Evolutionary conservation across 2,888 invertebrate species (phyloP).

Genomic region (Brachyptera putata): DNA sequence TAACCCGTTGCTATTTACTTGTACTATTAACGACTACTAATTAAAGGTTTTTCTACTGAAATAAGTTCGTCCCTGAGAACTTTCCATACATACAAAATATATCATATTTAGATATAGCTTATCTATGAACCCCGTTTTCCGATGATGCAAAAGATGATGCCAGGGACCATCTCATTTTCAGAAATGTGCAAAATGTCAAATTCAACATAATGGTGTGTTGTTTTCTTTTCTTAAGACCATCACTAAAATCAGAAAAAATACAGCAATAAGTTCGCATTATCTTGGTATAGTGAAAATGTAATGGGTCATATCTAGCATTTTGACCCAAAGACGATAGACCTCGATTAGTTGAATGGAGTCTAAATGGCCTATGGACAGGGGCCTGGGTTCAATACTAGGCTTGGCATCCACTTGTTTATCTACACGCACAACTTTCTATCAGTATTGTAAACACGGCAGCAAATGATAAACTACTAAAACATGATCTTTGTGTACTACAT

Average conservation of each 20-base stretch:
- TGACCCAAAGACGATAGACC: too few relatives aligned
- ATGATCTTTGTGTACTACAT: too few relatives aligned
- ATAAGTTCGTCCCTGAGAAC: conserved; percentile 31
- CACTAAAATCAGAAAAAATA: too few relatives aligned
- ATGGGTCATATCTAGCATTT: too few relatives aligned
- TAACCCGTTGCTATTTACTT: conserved; percentile 31
- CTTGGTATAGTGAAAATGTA: too few relatives aligned
- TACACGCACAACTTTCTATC: conserved; percentile 2
- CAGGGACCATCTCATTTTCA: too few relatives aligned
- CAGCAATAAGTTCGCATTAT: too few relatives aligned
- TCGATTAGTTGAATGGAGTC: too few relatives aligned
- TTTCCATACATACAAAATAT: background rate
- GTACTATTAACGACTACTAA: conserved; percentile 26
- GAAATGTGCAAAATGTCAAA: too few relatives aligned
- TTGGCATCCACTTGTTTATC: conserved; percentile 31
- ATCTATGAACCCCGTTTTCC: background rate
- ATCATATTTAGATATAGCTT: background rate
- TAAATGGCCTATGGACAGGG: conserved; percentile 23
- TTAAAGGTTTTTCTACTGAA: background rate
- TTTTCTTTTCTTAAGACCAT: too few relatives aligned
- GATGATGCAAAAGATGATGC: too few relatives aligned
- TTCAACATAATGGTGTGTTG: too few relatives aligned
- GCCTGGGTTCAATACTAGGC: conserved; percentile 34
- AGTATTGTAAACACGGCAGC: background rate
- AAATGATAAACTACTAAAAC: background rate